Evolutionary conservation across 2,113 vertebrate genomes (phyloP), one percentile per base, ranked within the genome.

Genomic region (Rhinoderma darwinii): DNA sequence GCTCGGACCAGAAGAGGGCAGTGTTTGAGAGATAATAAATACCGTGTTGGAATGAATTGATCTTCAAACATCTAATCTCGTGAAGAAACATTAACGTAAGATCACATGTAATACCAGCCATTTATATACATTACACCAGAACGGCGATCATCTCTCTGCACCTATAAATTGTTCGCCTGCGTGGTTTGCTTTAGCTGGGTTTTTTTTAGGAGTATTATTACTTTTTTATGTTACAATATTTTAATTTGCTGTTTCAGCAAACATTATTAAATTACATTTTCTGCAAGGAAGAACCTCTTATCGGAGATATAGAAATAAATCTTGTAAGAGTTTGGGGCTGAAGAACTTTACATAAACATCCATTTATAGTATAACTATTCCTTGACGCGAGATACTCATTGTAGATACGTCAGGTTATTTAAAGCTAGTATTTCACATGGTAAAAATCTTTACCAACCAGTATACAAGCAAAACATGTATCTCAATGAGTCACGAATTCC

Each of bases 251-350:
- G 35, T 73, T 73, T 41, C 7, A 1, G 25, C 73, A 75, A 75
- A 47, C 39, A 74, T 47, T 32, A 47, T 75, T 75, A 47, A 14
- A 75, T 75, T 75, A 10, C 44, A 27, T 47, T 39, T 75, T 75
- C 39, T 27, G 41, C 41, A 75, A 27, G 39, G 10, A 44, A 47
- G 73, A 75, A 47, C 41, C 37, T n/a, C 72, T 47, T 75, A 25
- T 75, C n/a, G 0, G 10, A 75, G 1, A 47, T 20, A 44, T 44
- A 44, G 1, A 75, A 27, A 1, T 27, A 47, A 75, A 27, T 30
- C 4, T n/a, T 41, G 37, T 73, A n/a, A 73, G n/a, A n/a, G n/a
- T n/a, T n/a, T n/a, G n/a, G n/a, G n/a, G n/a, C n/a, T n/a, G n/a
- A n/a, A n/a, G 70, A 41, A 41, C 37, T 35, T 20, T 70, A 70